Evolutionary conservation across 2,888 invertebrate species (phyloP).

Genomic region (Panopea generosa): DNA sequence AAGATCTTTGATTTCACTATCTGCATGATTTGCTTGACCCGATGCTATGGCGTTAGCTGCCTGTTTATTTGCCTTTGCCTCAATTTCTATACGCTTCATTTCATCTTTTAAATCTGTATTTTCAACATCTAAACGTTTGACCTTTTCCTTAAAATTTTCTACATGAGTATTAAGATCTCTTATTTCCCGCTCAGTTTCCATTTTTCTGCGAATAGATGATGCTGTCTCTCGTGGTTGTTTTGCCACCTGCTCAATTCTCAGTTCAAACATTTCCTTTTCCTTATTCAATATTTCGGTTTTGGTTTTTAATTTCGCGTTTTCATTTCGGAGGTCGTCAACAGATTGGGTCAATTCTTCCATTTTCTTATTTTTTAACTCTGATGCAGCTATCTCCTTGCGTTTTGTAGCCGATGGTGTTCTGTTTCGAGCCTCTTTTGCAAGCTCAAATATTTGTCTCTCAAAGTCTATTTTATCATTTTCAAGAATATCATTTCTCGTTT

Average conservation of each 20-base stretch:
- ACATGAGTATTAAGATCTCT: conserved; percentile 47
- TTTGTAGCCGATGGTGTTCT: conserved; percentile 51
- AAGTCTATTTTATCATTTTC: conserved; percentile 50
- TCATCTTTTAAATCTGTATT: conserved; percentile 44
- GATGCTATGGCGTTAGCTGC: conserved; percentile 42
- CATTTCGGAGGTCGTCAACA: conserved; percentile 37
- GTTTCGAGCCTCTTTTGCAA: conserved; percentile 34
- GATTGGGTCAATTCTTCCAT: conserved; percentile 44
- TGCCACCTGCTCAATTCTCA: conserved; percentile 39
- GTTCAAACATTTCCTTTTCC: conserved; percentile 47
- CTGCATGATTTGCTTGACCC: conserved; percentile 51
- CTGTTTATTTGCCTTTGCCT: conserved; percentile 48
- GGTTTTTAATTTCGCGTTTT: conserved; percentile 48
- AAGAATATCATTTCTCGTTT: conserved; percentile 47
- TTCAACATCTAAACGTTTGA: conserved; percentile 46
- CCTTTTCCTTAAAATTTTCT: conserved; percentile 52
- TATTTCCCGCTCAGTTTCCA: conserved; percentile 57
- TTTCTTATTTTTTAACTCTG: conserved; percentile 27
- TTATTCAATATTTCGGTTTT: conserved; percentile 42
- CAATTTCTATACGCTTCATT: conserved; percentile 45
- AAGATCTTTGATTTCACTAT: conserved; percentile 48
- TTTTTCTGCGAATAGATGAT: conserved; percentile 54
- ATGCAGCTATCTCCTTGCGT: conserved; percentile 24
- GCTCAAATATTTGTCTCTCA: conserved; percentile 34
- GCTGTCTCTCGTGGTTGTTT: conserved; percentile 55